Evolutionary conservation across 2,888 invertebrate genomes (phyloP), one percentile per base, ranked within the genome.

Genomic region (Rhingia rostrata): DNA sequence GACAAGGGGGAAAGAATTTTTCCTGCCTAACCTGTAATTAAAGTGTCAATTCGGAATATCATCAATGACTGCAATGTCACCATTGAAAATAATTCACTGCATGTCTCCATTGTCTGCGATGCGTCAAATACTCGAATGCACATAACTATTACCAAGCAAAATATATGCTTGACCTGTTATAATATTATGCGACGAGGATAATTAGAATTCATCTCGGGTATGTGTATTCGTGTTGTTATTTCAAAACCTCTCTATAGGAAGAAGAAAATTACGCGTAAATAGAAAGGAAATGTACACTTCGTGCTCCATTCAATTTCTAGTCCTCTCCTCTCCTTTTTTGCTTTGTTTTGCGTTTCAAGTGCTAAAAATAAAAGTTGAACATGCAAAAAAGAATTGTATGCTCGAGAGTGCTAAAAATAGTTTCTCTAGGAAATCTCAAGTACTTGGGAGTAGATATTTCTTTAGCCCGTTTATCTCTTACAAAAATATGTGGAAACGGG

Each of bases 251-350:
- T 14, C 6, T 12, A 56, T 56, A 58, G 58, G 54, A 67, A 56
- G 22, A 49, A 37, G 37, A 69, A 56, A 69, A 56, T 45, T 47
- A 22, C 37, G 67, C 35, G 67, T 56, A 69, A 22, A n/a, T 69
- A 49, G 14, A 47, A 32, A 58, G 69, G 58, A 70, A 70, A 70
- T 58, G 69, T 70, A 53, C 54, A 47, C 35, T 70, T 49, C 10
- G 69, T 70, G 69, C 69, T 60, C 39, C 69, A 49, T 70, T 70
- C 58, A 60, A 70, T 47, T 49, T 49, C 32, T 70, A 47, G 47
- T 58, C 39, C 39, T 47, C 33, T 4, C 32, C 45, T 61, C 22
- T 22, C 22, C 22, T 22, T 22, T 22, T 22, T 22, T 22, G 22
- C 2, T 22, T 22, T 22, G 22, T 22, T 22, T 22, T 22, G 22